Evolutionary conservation across 2,888 invertebrate genomes (phyloP).

Genomic region (Dermolepida albohirtum): DNA sequence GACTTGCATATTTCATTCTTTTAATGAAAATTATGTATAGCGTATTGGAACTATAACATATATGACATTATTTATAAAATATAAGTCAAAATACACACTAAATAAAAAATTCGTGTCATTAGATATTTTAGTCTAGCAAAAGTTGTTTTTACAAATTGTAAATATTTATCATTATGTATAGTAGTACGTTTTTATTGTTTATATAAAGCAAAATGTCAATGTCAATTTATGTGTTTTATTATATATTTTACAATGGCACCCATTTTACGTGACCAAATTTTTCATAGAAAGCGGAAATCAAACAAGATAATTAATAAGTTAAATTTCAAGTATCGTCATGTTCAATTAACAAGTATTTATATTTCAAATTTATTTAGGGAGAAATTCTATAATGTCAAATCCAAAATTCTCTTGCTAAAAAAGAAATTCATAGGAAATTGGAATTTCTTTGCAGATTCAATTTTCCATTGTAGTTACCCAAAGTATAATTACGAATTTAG

Average conservation of each 20-base stretch:
- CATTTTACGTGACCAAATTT: not conserved
- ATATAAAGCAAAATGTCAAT: slow-evolving; percentile 16
- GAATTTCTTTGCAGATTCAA: slow-evolving; percentile 8
- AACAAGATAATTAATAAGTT: not conserved
- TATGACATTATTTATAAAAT: too few species aligned
- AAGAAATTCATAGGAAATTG: slow-evolving; percentile 9
- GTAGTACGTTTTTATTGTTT: slow-evolving; percentile 2
- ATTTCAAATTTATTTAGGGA: not conserved
- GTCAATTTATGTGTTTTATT: slow-evolving; percentile 4
- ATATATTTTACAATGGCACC: slow-evolving; percentile 2
- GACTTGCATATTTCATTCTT: slow-evolving; percentile 26
- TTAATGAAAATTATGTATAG: slow-evolving; percentile 24
- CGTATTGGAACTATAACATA: not conserved
- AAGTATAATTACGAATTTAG: not conserved
- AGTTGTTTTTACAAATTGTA: slow-evolving; percentile 12
- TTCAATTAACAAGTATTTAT: not conserved
- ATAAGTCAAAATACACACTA: too few species aligned
- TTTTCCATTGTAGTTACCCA: not conserved
- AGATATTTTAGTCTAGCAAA: not conserved
- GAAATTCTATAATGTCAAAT: not conserved
- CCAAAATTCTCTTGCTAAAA: not conserved
- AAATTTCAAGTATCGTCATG: not conserved
- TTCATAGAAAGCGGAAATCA: not conserved
- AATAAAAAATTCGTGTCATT: not conserved
- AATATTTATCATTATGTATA: slow-evolving; percentile 5